These are phyloP conservation scores for Cnemophilus loriae DNA, from an alignment of 2,113 vertebrate species.

Conservation along the genomic window DNA sequence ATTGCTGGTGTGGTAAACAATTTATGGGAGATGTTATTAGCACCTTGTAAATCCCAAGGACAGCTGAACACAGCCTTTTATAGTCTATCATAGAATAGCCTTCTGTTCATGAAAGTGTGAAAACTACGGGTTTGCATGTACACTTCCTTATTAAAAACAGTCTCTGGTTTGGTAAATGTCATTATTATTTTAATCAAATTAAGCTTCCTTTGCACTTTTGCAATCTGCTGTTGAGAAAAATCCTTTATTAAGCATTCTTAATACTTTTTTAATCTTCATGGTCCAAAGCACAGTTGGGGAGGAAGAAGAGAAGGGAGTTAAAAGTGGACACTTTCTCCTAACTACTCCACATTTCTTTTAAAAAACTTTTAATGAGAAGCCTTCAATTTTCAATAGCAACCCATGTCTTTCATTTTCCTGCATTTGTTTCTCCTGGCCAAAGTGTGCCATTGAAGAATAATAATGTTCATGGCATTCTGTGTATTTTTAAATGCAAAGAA, in stretches of 20 bases:
- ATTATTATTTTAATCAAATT: slow-evolving; percentile 50
- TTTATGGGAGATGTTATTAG: background rate
- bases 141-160: background rate
- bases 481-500: slow-evolving; percentile 3
- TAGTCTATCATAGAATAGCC: background rate
- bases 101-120: slow-evolving; percentile 21
- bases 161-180: slow-evolving; percentile 26
- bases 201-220: background rate
- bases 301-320: background rate
- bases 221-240: background rate
- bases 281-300: background rate
- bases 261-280: background rate
- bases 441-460: background rate
- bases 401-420: background rate
- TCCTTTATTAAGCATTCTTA: slow-evolving; percentile 10
- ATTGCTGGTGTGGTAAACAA: slow-evolving; percentile 6
- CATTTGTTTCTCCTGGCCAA: background rate
- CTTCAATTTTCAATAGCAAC: background rate
- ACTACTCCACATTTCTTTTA: background rate
- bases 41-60: background rate
- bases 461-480: background rate
- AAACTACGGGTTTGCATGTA: slow-evolving; percentile 25
- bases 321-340: background rate
- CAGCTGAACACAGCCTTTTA: slow-evolving; percentile 3
- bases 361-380: slow-evolving; percentile 10